These are phyloP conservation scores for Lampris megalopsis DNA, from an alignment of 2,113 vertebrate genomes.

Conservation along the genomic window DNA sequence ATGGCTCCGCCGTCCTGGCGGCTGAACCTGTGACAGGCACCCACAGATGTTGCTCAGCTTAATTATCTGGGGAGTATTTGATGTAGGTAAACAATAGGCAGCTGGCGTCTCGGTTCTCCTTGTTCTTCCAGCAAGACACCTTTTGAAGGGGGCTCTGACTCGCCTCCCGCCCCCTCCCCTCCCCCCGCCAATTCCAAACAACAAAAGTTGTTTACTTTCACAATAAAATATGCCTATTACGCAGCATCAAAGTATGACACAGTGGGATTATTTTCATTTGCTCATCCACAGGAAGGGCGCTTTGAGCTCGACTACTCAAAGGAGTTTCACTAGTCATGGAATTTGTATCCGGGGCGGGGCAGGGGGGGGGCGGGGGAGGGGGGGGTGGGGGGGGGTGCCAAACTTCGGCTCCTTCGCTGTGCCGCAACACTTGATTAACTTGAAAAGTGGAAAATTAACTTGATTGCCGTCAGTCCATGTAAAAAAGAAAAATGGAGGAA, in stretches of 20 bases:
- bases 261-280: slow-evolving; percentile 21
- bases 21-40: background rate
- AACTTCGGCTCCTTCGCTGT: no score
- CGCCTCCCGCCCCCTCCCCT: slow-evolving; percentile 11
- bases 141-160: slow-evolving; percentile 44
- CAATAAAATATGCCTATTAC: slow-evolving; percentile 14
- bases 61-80: slow-evolving; percentile 29
- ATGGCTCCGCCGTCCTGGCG: background rate
- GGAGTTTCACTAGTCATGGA: background rate
- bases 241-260: slow-evolving; percentile 45
- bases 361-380: no score
- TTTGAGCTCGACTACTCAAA: background rate
- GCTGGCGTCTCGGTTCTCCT: slow-evolving; percentile 11
- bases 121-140: background rate
- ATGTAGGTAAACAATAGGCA: slow-evolving; percentile 34
- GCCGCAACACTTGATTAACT: no score
- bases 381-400: no score
- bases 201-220: slow-evolving; percentile 36
- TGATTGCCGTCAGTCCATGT: no score
- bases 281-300: slow-evolving; percentile 11
- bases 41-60: slow-evolving; percentile 12
- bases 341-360: background rate
- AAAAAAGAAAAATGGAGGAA: no score
- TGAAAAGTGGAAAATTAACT: no score
- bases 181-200: no score